phyloP scores from a whole-genome alignment of 2,797 vertebrate genomes.

The Arnoldichthys spilopterus region DNA sequence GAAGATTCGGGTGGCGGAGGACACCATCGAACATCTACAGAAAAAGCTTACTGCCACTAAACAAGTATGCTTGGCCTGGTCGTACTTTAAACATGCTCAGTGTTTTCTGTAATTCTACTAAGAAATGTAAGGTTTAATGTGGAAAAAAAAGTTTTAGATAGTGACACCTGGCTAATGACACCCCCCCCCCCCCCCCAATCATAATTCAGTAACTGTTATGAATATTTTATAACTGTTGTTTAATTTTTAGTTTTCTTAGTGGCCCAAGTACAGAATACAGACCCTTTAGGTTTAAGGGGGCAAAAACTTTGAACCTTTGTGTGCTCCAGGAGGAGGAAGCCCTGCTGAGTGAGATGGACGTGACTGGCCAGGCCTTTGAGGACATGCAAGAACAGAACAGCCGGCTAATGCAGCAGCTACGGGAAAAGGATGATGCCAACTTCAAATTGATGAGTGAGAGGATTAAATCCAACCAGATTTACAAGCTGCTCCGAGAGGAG shows the following conservation, averaged over 20 bases:
- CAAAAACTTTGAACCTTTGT: no score
- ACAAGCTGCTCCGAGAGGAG: constrained; percentile 89
- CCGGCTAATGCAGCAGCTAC: constrained; percentile 86
- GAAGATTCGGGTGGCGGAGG: constrained; percentile 94
- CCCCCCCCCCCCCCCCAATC: no score
- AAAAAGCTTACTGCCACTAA: constrained; percentile 95
- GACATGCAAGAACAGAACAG: constrained; percentile 93
- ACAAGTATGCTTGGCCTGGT: constrained; percentile 92
- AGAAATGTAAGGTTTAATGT: no score
- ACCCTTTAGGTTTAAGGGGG: no score
- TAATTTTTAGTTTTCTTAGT: background rate
- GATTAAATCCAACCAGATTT: constrained; percentile 91
- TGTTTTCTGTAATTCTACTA: no score
- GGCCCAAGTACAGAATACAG: no score
- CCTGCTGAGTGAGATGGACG: constrained; percentile 88
- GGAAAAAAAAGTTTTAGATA: no score
- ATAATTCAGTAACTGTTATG: no score
- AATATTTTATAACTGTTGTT: no score
- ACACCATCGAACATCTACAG: constrained; percentile 96
- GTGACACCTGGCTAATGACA: no score
- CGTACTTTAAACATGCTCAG: no score
- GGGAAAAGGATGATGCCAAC: constrained; percentile 90
- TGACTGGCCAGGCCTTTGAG: constrained; percentile 89
- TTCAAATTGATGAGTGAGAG: constrained; percentile 91
- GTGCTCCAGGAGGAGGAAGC: constrained; percentile 85